These are phyloP conservation scores for Pseudopleuronectes americanus DNA, from an alignment of 2,797 vertebrate genomes.

Conservation along the genomic window DNA sequence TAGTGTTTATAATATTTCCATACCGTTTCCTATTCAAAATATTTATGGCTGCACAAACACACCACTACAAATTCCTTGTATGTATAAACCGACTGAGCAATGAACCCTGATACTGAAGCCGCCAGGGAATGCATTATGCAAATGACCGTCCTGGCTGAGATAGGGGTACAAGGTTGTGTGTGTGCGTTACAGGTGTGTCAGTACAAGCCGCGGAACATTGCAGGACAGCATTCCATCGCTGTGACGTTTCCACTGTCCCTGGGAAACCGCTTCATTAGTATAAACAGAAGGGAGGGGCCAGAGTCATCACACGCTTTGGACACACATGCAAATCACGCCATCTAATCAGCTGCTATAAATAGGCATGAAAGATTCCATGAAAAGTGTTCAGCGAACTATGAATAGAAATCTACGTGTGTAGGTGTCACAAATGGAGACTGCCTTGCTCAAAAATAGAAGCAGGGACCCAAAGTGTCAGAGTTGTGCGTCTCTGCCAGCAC, in stretches of 20 bases:
- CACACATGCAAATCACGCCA: constrained; percentile 5
- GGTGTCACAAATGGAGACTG: constrained; percentile 1
- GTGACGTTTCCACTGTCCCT: constrained; percentile 11
- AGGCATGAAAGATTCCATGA: constrained; percentile 22
- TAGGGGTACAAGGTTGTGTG: not conserved
- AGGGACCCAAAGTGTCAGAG: constrained; percentile 21
- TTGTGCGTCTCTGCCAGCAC: constrained; percentile 13
- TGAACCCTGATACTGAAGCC: too few relatives aligned
- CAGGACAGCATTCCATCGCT: constrained; percentile 69
- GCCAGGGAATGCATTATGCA: too few relatives aligned
- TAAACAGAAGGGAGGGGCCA: constrained; percentile 20
- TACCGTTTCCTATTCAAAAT: too few relatives aligned
- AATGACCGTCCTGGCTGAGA: too few relatives aligned
- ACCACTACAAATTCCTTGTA: too few relatives aligned
- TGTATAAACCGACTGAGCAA: too few relatives aligned
- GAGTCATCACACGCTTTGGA: constrained; percentile 1
- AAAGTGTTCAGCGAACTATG: constrained; percentile 34
- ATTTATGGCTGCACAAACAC: too few relatives aligned
- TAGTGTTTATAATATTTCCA: too few relatives aligned
- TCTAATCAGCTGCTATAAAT: constrained; percentile 47
- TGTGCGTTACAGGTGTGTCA: constrained; percentile 68
- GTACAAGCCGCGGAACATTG: constrained; percentile 41
- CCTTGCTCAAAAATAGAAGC: constrained; percentile 38
- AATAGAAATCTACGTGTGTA: constrained; percentile 39
- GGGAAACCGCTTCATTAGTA: constrained; percentile 2